Conservation (phyloP, 2,797 vertebrate species). For the Falco peregrinus region DNA sequence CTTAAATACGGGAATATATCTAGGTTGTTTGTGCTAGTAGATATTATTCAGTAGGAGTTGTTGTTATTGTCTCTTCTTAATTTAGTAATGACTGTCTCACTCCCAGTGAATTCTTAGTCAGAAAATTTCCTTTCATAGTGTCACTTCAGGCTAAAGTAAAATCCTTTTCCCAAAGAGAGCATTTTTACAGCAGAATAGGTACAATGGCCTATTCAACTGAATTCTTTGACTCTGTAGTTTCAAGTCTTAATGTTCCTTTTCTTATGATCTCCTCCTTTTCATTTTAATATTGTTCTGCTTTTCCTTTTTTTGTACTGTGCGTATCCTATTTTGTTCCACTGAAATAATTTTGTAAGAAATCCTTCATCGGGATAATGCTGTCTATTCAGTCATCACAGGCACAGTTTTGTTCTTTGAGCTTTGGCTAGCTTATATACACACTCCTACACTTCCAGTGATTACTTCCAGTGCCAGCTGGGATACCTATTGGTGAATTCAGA, state of each 20-base stretch:
- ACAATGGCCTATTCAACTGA: constrained; percentile 18
- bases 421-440: constrained; percentile 5
- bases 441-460: constrained; percentile 33
- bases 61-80: not conserved
- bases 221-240: constrained; percentile 7
- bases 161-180: not conserved
- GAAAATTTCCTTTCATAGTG: not conserved
- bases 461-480: constrained; percentile 54
- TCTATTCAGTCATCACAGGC: constrained; percentile 24
- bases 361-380: constrained; percentile 18
- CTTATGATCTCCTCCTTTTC: not conserved
- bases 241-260: not conserved
- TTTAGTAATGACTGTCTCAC: not conserved
- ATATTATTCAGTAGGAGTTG: constrained; percentile 19
- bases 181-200: not conserved
- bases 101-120: not conserved
- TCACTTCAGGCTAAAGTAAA: constrained; percentile 41
- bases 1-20: constrained; percentile 54
- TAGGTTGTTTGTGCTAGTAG: constrained; percentile 30
- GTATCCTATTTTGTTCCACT: constrained; percentile 36
- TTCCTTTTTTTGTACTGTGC: not conserved
- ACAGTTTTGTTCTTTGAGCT: constrained; percentile 6
- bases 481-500: constrained; percentile 52
- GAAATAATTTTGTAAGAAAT: constrained; percentile 43
- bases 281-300: constrained; percentile 17